Conservation (phyloP, 2,113 vertebrate species). For the Lamprologus callipterus region DNA sequence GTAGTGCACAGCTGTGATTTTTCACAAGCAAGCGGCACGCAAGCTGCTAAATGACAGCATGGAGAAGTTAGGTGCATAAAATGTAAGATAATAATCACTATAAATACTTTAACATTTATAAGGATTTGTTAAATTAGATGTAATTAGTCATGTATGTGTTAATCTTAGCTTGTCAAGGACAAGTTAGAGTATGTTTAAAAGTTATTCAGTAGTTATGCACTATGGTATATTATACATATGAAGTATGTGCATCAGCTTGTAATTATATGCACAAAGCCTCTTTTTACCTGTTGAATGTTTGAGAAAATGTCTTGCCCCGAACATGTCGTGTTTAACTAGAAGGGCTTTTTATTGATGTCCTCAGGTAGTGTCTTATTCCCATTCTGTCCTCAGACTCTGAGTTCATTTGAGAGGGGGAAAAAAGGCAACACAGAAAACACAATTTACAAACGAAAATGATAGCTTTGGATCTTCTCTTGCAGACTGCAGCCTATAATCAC, state of each 20-base stretch:
- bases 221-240: background rate
- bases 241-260: background rate
- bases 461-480: background rate
- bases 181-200: too few species aligned
- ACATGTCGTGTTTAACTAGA: background rate
- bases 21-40: background rate
- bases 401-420: background rate
- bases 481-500: background rate
- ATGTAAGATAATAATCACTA: background rate
- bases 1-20: background rate
- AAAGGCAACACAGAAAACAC: background rate
- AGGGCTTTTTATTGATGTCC: background rate
- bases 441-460: background rate
- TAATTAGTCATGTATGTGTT: background rate
- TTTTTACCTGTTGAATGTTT: background rate
- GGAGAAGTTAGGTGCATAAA: background rate
- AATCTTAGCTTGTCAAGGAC: background rate
- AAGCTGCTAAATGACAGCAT: background rate
- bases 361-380: background rate
- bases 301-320: background rate
- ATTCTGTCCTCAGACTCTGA: background rate
- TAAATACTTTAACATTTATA: background rate
- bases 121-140: background rate
- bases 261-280: background rate
- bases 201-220: background rate